Conservation (phyloP, 2,797 vertebrate species). For the Toxotes lorentzi region DNA sequence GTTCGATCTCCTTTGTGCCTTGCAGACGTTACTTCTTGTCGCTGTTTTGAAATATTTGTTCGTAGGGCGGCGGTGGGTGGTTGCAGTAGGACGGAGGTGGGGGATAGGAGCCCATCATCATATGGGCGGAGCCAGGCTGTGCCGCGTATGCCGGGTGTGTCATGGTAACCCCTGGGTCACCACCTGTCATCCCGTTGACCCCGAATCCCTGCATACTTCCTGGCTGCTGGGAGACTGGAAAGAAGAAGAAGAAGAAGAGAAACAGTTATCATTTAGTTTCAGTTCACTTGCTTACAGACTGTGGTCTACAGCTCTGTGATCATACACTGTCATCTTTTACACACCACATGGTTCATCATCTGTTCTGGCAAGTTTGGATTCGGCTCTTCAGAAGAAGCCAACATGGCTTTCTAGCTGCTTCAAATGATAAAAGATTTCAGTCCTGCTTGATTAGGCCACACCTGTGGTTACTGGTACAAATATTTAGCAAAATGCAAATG, state of each 20-base stretch:
- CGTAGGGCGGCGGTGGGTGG: conserved; percentile 94
- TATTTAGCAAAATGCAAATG: background rate
- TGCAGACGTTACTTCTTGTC: conserved; percentile 80
- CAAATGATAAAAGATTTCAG: background rate
- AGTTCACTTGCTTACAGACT: background rate
- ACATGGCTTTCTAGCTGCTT: background rate
- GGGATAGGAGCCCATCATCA: conserved; percentile 88
- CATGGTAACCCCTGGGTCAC: conserved; percentile 69
- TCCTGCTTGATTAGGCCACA: too few species aligned
- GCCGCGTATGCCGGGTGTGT: conserved; percentile 88
- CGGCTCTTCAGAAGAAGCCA: background rate
- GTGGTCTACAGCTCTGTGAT: background rate
- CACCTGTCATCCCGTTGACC: conserved; percentile 84
- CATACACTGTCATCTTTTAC: background rate
- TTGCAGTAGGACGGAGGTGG: conserved; percentile 97
- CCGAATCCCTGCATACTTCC: conserved; percentile 89
- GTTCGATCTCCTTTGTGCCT: conserved; percentile 5
- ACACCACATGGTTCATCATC: background rate
- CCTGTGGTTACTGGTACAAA: background rate
- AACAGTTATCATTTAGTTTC: background rate
- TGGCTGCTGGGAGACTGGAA: conserved; percentile 89
- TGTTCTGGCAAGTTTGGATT: background rate
- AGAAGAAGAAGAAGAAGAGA: background rate
- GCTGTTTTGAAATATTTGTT: conserved; percentile 93
- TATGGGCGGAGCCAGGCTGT: conserved; percentile 84